Percentiles rank a stretch among this genome's conserved stretches.
Conservation (phyloP, 2,113 vertebrate species). For the Pithys albifrons region DNA sequence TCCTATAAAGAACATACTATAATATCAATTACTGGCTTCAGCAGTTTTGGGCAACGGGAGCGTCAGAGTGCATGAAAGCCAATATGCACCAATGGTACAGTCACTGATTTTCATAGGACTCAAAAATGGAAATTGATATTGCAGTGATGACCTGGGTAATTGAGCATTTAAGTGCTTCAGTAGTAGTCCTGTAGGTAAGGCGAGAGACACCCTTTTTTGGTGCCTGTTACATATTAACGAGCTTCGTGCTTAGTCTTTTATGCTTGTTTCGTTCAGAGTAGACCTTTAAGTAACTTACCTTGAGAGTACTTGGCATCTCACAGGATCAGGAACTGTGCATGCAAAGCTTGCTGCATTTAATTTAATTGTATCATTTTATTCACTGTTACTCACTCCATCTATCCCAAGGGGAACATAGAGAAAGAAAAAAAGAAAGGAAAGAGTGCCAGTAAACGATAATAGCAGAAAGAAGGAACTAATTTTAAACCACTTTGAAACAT, state of each 20-base stretch:
- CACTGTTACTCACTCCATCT: slow-evolving; percentile 32
- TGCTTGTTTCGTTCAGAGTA: background rate
- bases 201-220: slow-evolving; percentile 23
- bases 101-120: slow-evolving; percentile 40
- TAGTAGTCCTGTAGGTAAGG: background rate
- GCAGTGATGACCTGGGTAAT: slow-evolving; percentile 48
- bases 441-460: background rate
- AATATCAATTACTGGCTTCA: slow-evolving; percentile 51
- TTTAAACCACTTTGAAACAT: slow-evolving; percentile 10
- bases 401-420: background rate
- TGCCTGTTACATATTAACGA: slow-evolving; percentile 30
- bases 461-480: slow-evolving; percentile 9
- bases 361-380: slow-evolving; percentile 55
- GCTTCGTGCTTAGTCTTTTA: background rate
- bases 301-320: slow-evolving; percentile 28
- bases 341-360: slow-evolving; percentile 29
- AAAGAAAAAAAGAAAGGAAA: slow-evolving; percentile 16
- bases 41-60: background rate
- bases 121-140: slow-evolving; percentile 42
- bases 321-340: slow-evolving; percentile 31
- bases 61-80: background rate
- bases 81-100: background rate
- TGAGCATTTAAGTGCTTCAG: slow-evolving; percentile 5
- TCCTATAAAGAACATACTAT: slow-evolving; percentile 14
- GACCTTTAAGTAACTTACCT: slow-evolving; percentile 30